These are phyloP conservation scores for Drosophila virilis DNA, from an alignment of 1,140 invertebrate species.

Conservation along the genomic window DNA sequence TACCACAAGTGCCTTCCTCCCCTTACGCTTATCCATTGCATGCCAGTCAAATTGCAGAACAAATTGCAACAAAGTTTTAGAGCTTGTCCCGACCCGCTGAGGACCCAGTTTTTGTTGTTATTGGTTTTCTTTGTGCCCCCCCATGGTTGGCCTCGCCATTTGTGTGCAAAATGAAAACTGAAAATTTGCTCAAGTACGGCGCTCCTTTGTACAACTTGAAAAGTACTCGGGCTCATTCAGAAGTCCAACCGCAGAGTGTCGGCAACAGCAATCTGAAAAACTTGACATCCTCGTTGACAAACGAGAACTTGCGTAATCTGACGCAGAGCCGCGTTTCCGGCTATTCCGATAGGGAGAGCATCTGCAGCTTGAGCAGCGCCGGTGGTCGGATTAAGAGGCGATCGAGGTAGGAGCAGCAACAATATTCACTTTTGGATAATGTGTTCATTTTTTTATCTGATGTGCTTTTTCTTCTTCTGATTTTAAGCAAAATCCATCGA, in stretches of 20 bases:
- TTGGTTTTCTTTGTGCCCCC: slow-evolving; percentile 9
- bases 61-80: slow-evolving; percentile 61
- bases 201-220: slow-evolving; percentile 74
- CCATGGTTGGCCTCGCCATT: slow-evolving; percentile 25
- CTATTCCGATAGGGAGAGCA: slow-evolving; percentile 71
- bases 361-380: slow-evolving; percentile 65
- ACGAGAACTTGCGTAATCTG: slow-evolving; percentile 64
- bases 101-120: slow-evolving; percentile 32
- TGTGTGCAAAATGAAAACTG: slow-evolving; percentile 82
- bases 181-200: slow-evolving; percentile 76
- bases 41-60: slow-evolving; percentile 56
- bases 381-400: slow-evolving; percentile 61
- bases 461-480: too few species aligned
- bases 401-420: slow-evolving; percentile 50
- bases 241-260: slow-evolving; percentile 56
- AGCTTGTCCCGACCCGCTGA: slow-evolving; percentile 14
- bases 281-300: slow-evolving; percentile 58
- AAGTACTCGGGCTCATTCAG: slow-evolving; percentile 68
- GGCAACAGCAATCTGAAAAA: slow-evolving; percentile 47
- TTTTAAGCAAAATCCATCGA: too few species aligned
- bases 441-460: too few species aligned
- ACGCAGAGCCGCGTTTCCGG: slow-evolving; percentile 50
- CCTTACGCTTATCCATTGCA: slow-evolving; percentile 50
- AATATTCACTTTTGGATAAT: not conserved
- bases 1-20: slow-evolving; percentile 61